phyloP scores from a whole-genome alignment of 1,140 invertebrate species.

The Bicyclus anynana region DNA sequence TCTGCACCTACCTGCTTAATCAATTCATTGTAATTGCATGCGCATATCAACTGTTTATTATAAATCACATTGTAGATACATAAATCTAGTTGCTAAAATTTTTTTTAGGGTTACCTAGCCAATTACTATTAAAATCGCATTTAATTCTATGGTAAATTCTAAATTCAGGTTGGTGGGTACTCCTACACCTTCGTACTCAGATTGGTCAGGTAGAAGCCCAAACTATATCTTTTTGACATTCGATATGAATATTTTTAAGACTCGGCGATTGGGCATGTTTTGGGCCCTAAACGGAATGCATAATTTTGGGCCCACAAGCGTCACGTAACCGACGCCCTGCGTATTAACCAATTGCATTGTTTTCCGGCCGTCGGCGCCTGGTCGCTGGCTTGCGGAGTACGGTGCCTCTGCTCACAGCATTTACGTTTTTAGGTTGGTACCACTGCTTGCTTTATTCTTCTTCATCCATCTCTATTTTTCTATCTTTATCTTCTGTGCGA shows the following conservation, averaged over 20 bases:
- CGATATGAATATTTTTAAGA: too few relatives aligned
- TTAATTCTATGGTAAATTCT: too few relatives aligned
- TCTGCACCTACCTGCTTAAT: background rate
- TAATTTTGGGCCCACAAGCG: background rate
- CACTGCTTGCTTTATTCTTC: constrained; percentile 45
- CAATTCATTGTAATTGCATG: background rate
- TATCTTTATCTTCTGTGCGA: too few relatives aligned
- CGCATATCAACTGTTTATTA: too few relatives aligned
- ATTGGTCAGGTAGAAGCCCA: too few relatives aligned
- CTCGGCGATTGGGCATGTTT: background rate
- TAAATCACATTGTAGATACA: too few relatives aligned
- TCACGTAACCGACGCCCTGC: constrained; percentile 23
- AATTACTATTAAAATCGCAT: too few relatives aligned
- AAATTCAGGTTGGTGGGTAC: too few relatives aligned
- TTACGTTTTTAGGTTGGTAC: constrained; percentile 75
- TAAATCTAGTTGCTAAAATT: too few relatives aligned
- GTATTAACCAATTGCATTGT: constrained; percentile 63
- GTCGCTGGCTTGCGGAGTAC: constrained; percentile 56
- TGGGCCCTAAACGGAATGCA: background rate
- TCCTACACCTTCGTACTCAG: too few relatives aligned
- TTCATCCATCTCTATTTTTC: background rate
- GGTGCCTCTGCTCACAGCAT: constrained; percentile 73
- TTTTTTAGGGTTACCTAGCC: too few relatives aligned
- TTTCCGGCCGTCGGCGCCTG: constrained; percentile 59
- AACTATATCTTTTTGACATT: too few relatives aligned